phyloP scores from a whole-genome alignment of 2,888 invertebrate species.

The Craniophora ligustri region DNA sequence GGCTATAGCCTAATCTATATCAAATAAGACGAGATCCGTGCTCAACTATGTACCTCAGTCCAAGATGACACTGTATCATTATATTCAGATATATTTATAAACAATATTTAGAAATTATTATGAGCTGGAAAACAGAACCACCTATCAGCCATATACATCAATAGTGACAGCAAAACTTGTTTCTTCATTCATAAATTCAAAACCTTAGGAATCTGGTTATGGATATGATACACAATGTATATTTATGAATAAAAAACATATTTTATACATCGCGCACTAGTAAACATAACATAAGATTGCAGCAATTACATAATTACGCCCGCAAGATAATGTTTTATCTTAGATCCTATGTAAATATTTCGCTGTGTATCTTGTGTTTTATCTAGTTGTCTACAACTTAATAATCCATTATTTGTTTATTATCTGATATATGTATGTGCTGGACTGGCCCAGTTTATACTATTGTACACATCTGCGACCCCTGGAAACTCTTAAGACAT shows the following conservation, averaged over 20 bases:
- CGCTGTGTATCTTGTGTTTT: constrained; percentile 30
- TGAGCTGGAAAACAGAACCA: too few relatives aligned
- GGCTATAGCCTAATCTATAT: too few relatives aligned
- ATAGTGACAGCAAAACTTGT: constrained; percentile 1
- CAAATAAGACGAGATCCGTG: too few relatives aligned
- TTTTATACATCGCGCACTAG: constrained; percentile 7
- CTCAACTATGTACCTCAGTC: too few relatives aligned
- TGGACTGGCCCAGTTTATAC: constrained; percentile 15
- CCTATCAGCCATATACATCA: background rate
- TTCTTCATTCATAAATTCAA: constrained; percentile 32
- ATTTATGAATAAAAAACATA: constrained; percentile 27
- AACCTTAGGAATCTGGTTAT: constrained; percentile 3
- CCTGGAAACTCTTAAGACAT: too few relatives aligned
- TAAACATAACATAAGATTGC: constrained; percentile 35
- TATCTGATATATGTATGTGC: constrained; percentile 20
- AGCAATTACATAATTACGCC: constrained; percentile 46
- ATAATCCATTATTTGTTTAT: constrained; percentile 42
- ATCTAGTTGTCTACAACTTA: constrained; percentile 48
- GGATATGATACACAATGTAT: constrained; percentile 11
- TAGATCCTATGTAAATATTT: constrained; percentile 42
- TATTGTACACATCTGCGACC: constrained; percentile 5
- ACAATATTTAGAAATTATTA: too few relatives aligned
- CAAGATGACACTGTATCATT: too few relatives aligned
- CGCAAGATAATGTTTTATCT: constrained; percentile 39
- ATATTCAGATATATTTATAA: too few relatives aligned